Evolutionary conservation across 2,888 invertebrate genomes (phyloP), one percentile per base, ranked within the genome.

Genomic region (Ectemnius cavifrons): DNA sequence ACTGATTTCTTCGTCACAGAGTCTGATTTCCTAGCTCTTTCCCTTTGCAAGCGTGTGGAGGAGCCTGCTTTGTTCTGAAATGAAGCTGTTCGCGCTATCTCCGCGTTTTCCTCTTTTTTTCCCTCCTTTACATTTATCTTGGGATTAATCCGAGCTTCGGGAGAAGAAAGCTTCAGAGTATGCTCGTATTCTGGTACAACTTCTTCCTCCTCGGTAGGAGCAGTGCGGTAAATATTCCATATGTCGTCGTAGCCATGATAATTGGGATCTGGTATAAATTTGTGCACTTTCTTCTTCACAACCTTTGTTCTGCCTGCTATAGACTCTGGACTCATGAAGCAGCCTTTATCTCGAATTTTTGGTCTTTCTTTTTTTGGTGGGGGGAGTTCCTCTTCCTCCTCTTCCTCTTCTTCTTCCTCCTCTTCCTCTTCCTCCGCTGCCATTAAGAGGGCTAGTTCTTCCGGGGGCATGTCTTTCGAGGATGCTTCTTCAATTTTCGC

Each of bases 161-260:
- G 62, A 28, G 74, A 46, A 62, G 78, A 79, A 5, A 85, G 67
- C 47, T 84, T 81, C 16, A 80, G 56, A 13, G 71, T 63, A 4
- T 68, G 63, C 59, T 81, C 80, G 56, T 84, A 85, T 52, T 85
- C 77, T 4, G 78, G 77, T 46, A 71, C 70, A 0, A 66, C 71
- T 56, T 63, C 63, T 28, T 82, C 75, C 37, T 82, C 75, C 14
- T 60, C 18, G 0, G 80, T 63, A 0, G 84, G 81, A 11, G 83
- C 80, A 49, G 78, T 83, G 16, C 80, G 78, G n/a, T 28, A 65
- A 68, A 79, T 62, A 46, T 86, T 79, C 85, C 80, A 81, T 2
- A 69, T 63, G 61, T 81, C 65, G 18, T 80, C 79, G 13, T 83
- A 76, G 11, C 74, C 84, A 18, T 68, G 77, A 66, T 83, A 75